phyloP scores from a whole-genome alignment of 2,888 invertebrate species.

The Pristionchus mayeri region DNA sequence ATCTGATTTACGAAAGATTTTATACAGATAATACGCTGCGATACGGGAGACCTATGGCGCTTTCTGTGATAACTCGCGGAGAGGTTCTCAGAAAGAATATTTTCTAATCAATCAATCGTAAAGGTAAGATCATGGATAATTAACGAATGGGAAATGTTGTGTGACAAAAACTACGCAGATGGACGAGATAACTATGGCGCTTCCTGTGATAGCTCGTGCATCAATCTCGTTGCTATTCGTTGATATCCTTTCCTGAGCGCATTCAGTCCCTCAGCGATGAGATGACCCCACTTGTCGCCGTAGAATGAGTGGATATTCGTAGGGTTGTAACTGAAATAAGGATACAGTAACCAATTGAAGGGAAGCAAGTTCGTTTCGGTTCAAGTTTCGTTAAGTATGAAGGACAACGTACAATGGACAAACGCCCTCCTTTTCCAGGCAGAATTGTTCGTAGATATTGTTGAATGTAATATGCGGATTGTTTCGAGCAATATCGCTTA shows the following conservation, averaged over 20 bases:
- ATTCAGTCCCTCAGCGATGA: constrained; percentile 13
- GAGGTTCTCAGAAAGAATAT: too few species aligned
- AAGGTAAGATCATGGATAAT: too few species aligned
- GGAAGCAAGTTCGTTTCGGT: too few species aligned
- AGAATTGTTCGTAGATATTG: constrained; percentile 3
- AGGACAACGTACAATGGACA: not conserved
- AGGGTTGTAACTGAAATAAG: constrained; percentile 23
- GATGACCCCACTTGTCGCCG: constrained; percentile 32
- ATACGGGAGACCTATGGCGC: too few species aligned
- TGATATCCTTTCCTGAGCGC: constrained; percentile 25
- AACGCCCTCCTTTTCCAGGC: not conserved
- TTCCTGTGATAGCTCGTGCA: not conserved
- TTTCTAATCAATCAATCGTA: too few species aligned
- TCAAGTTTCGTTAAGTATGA: not conserved
- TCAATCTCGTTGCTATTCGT: not conserved
- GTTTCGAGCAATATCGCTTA: not conserved
- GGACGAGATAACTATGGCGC: too few species aligned
- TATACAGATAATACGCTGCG: too few species aligned
- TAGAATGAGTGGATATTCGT: constrained; percentile 5
- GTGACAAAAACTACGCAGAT: too few species aligned
- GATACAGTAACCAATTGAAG: too few species aligned
- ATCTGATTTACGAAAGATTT: too few species aligned
- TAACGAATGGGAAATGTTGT: too few species aligned
- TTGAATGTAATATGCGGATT: constrained; percentile 13
- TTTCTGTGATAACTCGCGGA: too few species aligned